Evolutionary conservation across 2,797 vertebrate genomes (phyloP), one percentile per base, ranked within the genome.

Genomic region (Heterohyrax brucei): DNA sequence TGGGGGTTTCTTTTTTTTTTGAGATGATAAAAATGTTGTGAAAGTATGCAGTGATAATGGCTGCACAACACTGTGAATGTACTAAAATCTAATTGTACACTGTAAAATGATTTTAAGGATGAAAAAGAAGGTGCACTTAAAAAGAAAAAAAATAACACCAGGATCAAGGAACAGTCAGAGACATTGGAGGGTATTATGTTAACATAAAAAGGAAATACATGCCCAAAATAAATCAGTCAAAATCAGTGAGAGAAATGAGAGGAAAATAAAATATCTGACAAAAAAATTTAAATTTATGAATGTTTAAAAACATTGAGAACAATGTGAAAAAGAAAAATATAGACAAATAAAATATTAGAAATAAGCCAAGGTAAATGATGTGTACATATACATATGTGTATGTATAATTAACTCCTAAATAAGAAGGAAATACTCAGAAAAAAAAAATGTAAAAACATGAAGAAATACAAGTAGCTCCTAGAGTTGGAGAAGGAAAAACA

Each of bases 231-330:
- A 77, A 85, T 79, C 75, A 73, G 1, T 81, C 66, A 78, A 94
- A 81, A 77, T 66, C 64, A 62, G 66, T 53, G 30, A 89, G 56
- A 80, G 53, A 78, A 92, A 76, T 72, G 10, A 76, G 24, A 89
- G 44, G 14, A 75, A 91, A 89, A 87, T 46, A 89, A 96, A 84
- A 72, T 39, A 48, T 24, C 75, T 77, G 44, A 39, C 30, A 28
- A 76, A 96, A 91, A 59, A 80, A 77, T 59, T 79, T n/a, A 87
- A 81, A 50, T 62, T 10, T 53, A 18, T 94, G 64, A 86, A 39
- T 16, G 87, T 83, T 94, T 93, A 50, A 56, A 94, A 95, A 73
- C 24, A 81, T 87, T 62, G 86, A 72, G 73, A 86, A 91, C 22
- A 95, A 82, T 88, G 82, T 70, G 90, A 14, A 53, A 95, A 93